A percentile compares a stretch with the other conserved stretches of the same genome.
Conservation (phyloP, 2,888 invertebrate genomes). For the Hirtodrosophila histrioides region DNA sequence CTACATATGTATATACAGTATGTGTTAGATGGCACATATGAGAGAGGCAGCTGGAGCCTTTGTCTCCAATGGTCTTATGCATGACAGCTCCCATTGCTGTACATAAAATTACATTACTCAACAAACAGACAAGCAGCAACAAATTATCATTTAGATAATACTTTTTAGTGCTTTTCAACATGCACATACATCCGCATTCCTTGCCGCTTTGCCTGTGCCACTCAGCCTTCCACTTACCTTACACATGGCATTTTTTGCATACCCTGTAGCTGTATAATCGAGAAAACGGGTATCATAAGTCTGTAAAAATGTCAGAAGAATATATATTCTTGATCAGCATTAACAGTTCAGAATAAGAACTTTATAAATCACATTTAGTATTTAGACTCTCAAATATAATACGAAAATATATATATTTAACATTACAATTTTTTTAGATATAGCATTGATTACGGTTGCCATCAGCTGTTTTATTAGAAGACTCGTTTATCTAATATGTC, state of each 20-base stretch:
- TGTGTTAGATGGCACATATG: slow-evolving; percentile 1
- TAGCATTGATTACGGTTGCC: no score
- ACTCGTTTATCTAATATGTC: no score
- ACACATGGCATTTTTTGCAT: slow-evolving; percentile 50
- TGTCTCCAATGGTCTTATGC: slow-evolving; percentile 59
- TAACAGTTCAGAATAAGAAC: no score
- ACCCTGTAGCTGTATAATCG: slow-evolving; percentile 21
- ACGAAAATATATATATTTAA: no score
- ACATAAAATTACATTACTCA: slow-evolving; percentile 76
- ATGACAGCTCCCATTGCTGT: slow-evolving; percentile 61
- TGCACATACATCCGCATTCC: slow-evolving; percentile 22
- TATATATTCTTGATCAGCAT: no score
- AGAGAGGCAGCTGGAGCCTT: slow-evolving; percentile 36
- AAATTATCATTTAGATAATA: slow-evolving; percentile 79
- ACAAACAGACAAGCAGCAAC: slow-evolving; percentile 73
- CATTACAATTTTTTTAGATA: no score
- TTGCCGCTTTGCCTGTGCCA: slow-evolving; percentile 14
- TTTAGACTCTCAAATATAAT: no score
- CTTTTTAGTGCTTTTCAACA: slow-evolving; percentile 77
- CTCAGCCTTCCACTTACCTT: slow-evolving; percentile 53
- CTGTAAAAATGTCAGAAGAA: no score
- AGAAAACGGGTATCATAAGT: not conserved
- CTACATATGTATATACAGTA: slow-evolving; percentile 7
- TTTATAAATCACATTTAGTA: no score
- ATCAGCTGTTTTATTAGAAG: no score